phyloP scores from a whole-genome alignment of 2,888 invertebrate genomes.

The Amblyjoppa proteus region DNA sequence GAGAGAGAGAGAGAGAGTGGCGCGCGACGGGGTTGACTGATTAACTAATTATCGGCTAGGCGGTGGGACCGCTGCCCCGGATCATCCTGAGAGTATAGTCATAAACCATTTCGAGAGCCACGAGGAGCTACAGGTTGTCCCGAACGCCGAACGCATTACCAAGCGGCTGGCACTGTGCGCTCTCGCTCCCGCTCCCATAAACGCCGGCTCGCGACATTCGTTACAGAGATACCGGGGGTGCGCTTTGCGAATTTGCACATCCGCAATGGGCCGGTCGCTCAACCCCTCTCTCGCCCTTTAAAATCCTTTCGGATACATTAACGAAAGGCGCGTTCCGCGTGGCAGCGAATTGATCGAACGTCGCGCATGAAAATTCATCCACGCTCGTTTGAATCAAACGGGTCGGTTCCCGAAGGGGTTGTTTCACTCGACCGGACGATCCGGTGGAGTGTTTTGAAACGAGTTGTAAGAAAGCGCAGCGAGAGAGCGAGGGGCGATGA shows the following conservation, averaged over 20 bases:
- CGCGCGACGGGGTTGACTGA: constrained; percentile 72
- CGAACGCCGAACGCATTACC: constrained; percentile 55
- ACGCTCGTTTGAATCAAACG: neutral
- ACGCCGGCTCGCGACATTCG: constrained; percentile 28
- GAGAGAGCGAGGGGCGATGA: constrained; percentile 24
- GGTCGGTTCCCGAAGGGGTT: constrained; percentile 9
- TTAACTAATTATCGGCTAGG: constrained; percentile 77
- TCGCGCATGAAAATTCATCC: neutral
- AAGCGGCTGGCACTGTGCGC: constrained; percentile 20
- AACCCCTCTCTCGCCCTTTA: constrained; percentile 6
- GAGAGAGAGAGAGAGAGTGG: constrained; percentile 29
- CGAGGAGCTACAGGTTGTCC: constrained; percentile 67
- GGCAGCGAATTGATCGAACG: constrained; percentile 27
- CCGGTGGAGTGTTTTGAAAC: constrained; percentile 48
- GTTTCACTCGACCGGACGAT: constrained; percentile 26
- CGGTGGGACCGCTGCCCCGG: constrained; percentile 68
- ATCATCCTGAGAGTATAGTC: constrained; percentile 69
- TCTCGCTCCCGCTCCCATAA: neutral
- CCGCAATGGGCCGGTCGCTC: constrained; percentile 22
- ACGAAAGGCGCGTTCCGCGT: constrained; percentile 12
- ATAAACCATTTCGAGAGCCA: constrained; percentile 69
- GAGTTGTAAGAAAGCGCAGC: constrained; percentile 33
- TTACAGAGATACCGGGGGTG: constrained; percentile 38
- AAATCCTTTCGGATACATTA: constrained; percentile 41
- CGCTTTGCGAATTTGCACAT: constrained; percentile 60